These are phyloP conservation scores for Mormyrus iriodes DNA, from an alignment of 2,113 vertebrate species.

Conservation along the genomic window DNA sequence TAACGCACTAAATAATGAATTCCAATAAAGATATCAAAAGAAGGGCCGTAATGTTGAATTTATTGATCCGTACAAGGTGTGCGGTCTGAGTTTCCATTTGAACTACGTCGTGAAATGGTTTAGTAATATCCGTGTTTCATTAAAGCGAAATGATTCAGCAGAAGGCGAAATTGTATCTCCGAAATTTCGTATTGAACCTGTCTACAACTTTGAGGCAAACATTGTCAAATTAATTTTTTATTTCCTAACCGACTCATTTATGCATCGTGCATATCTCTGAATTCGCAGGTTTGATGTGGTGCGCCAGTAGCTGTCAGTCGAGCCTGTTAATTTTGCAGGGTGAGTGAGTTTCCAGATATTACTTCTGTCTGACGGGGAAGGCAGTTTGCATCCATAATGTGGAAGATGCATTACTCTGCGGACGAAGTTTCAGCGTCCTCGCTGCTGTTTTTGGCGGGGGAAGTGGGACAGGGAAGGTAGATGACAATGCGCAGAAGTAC, in stretches of 20 bases:
- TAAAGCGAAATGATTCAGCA: not conserved
- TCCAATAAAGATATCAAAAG: not conserved
- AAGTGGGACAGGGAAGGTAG: not conserved
- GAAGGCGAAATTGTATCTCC: not conserved
- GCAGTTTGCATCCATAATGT: not conserved
- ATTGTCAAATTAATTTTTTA: not conserved
- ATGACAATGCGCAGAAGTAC: not conserved
- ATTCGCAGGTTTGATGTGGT: not conserved
- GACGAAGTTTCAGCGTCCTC: not conserved
- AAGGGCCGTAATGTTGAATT: not conserved
- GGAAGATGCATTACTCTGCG: not conserved
- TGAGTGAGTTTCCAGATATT: not conserved
- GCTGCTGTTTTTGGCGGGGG: not conserved
- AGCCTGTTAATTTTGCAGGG: not conserved
- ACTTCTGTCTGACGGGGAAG: not conserved
- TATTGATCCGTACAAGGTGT: not conserved
- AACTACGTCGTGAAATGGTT: not conserved
- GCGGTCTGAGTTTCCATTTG: not conserved
- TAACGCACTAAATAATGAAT: constrained; percentile 6
- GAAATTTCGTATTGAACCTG: not conserved
- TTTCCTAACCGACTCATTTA: constrained; percentile 5
- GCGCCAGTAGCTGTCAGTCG: not conserved
- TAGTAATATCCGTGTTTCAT: constrained; percentile 6
- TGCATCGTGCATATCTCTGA: not conserved
- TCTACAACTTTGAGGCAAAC: not conserved